A percentile compares a stretch with the other conserved stretches of the same genome.
Evolutionary conservation across 1,140 invertebrate genomes (phyloP).

Genomic region (Magallana angulata): DNA sequence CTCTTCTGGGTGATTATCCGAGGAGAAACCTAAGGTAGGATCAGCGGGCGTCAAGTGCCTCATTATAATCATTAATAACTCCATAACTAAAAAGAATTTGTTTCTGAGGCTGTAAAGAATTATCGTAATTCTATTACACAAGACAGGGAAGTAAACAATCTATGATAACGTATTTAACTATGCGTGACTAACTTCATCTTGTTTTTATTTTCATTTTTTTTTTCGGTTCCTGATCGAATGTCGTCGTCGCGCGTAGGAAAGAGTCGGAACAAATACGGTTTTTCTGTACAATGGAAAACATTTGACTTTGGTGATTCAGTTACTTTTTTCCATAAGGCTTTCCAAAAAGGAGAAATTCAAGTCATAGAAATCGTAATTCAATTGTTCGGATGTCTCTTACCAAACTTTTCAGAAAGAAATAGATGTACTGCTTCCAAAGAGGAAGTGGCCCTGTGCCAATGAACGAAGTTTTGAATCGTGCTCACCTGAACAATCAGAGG

Average conservation of each 20-base stretch:
- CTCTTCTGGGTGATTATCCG: background rate
- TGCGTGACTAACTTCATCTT: background rate
- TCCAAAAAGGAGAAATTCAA: too few relatives aligned
- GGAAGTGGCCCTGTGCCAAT: too few relatives aligned
- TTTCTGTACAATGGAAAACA: too few relatives aligned
- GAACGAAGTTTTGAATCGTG: too few relatives aligned
- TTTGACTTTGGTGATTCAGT: too few relatives aligned
- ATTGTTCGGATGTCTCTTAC: too few relatives aligned
- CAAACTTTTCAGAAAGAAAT: too few relatives aligned
- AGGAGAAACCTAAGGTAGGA: background rate
- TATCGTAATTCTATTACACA: conserved; percentile 21
- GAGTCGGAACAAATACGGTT: too few relatives aligned
- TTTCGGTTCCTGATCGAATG: background rate
- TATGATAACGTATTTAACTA: conserved; percentile 12
- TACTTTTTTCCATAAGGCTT: too few relatives aligned
- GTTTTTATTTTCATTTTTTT: background rate
- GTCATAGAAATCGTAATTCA: too few relatives aligned
- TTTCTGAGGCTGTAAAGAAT: background rate
- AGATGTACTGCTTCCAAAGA: too few relatives aligned
- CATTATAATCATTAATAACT: background rate
- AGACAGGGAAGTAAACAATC: background rate
- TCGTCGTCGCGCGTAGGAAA: background rate
- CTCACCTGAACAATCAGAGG: too few relatives aligned
- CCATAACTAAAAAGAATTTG: background rate
- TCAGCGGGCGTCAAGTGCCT: conserved; percentile 19